Conservation (phyloP, 2,113 vertebrate genomes). For the Thryonomys swinderianus region DNA sequence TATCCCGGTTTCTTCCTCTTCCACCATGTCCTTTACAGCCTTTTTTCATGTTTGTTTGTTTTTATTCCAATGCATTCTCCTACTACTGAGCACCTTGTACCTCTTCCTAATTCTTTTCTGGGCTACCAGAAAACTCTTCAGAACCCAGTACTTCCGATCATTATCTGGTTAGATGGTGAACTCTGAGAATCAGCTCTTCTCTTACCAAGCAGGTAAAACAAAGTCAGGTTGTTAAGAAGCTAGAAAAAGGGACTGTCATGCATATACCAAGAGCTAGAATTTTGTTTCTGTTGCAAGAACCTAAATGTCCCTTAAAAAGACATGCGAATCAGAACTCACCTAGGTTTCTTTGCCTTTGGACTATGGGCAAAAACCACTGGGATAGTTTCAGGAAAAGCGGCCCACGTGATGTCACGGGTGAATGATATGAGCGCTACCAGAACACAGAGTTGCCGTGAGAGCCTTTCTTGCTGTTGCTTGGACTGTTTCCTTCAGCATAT, state of each 20-base stretch:
- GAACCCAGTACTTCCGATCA: not conserved
- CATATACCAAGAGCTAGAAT: not conserved
- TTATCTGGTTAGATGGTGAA: not conserved
- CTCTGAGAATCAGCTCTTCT: not conserved
- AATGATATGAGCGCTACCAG: too few species aligned
- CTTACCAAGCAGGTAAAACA: not conserved
- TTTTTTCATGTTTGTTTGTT: not conserved
- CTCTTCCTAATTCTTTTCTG: not conserved
- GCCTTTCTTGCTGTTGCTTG: not conserved
- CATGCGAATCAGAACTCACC: not conserved
- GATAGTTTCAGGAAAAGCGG: not conserved
- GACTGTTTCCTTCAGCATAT: not conserved
- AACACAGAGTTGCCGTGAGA: not conserved
- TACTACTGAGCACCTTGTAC: not conserved
- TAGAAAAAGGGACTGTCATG: not conserved
- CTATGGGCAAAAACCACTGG: not conserved
- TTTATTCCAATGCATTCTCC: not conserved
- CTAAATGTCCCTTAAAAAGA: not conserved
- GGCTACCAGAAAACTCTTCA: rapidly evolving
- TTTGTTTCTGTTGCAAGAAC: not conserved
- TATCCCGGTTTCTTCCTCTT: not conserved
- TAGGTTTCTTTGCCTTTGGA: not conserved
- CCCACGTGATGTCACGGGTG: not conserved
- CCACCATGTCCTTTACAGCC: not conserved
- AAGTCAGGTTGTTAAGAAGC: not conserved